phyloP scores from a whole-genome alignment of 1,140 invertebrate genomes.

The Zaprionus ghesquierei region DNA sequence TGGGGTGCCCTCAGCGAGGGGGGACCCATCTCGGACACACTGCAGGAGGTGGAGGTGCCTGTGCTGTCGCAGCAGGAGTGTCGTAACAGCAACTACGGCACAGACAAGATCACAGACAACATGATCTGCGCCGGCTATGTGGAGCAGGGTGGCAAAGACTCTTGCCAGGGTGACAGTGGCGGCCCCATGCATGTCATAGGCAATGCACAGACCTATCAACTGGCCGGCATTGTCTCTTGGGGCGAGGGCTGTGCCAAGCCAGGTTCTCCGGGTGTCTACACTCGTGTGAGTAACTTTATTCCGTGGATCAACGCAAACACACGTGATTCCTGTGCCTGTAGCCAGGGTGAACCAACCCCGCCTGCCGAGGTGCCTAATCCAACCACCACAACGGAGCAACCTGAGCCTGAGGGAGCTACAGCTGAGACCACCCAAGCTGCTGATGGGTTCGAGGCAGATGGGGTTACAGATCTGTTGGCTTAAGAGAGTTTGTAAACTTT shows the following conservation, averaged over 20 bases:
- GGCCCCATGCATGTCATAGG: slow-evolving; percentile 86
- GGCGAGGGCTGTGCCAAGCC: slow-evolving; percentile 91
- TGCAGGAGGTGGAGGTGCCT: slow-evolving; percentile 87
- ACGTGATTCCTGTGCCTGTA: slow-evolving; percentile 87
- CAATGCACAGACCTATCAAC: slow-evolving; percentile 57
- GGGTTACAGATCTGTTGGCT: slow-evolving; percentile 8
- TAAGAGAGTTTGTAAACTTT: background rate
- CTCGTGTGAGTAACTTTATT: slow-evolving; percentile 90
- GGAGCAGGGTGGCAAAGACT: slow-evolving; percentile 88
- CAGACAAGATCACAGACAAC: slow-evolving; percentile 89
- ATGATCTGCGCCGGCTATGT: slow-evolving; percentile 94
- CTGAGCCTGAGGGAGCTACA: slow-evolving; percentile 9
- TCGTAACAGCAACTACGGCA: slow-evolving; percentile 86
- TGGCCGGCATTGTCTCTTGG: slow-evolving; percentile 89
- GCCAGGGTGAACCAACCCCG: slow-evolving; percentile 13
- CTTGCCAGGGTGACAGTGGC: slow-evolving; percentile 90
- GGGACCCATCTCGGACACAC: slow-evolving; percentile 84
- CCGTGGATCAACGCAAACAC: slow-evolving; percentile 89
- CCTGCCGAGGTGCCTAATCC: background rate
- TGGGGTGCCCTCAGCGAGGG: slow-evolving; percentile 86
- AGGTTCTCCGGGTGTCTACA: slow-evolving; percentile 92
- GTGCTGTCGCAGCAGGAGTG: slow-evolving; percentile 89
- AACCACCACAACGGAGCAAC: slow-evolving; percentile 30
- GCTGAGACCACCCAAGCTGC: slow-evolving; percentile 4
- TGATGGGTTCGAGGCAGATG: slow-evolving; percentile 47